Percentiles rank a stretch among this genome's conserved stretches.
phyloP scores from a whole-genome alignment of 1,140 invertebrate species.

The Diprion similis region DNA sequence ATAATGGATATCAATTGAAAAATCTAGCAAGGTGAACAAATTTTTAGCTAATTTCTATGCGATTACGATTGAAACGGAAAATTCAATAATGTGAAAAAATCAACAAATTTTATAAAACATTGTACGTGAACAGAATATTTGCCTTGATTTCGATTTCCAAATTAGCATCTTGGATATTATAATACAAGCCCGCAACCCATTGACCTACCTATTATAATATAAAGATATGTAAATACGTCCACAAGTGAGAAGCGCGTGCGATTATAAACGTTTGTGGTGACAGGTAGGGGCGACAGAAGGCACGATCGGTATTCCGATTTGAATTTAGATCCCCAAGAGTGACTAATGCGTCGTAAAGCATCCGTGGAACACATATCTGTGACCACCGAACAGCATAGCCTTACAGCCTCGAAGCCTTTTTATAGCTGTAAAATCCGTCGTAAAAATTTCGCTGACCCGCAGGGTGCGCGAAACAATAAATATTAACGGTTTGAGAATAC shows the following conservation, averaged over 20 bases:
- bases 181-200: too few species aligned
- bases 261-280: background rate
- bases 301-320: conserved; percentile 1
- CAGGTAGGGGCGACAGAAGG: background rate
- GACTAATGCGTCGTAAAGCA: conserved; percentile 34
- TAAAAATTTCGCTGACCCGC: conserved; percentile 37
- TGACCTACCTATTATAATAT: too few species aligned
- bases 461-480: conserved; percentile 44
- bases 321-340: conserved; percentile 14
- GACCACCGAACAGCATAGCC: background rate
- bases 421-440: conserved; percentile 39
- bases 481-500: conserved; percentile 40
- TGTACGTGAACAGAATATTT: too few species aligned
- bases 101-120: too few species aligned
- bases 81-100: too few species aligned
- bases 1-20: too few species aligned
- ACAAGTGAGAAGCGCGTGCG: background rate
- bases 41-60: too few species aligned
- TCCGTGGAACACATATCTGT: conserved; percentile 25
- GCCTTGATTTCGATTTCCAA: too few species aligned
- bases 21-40: too few species aligned
- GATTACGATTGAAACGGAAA: too few species aligned
- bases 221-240: too few species aligned
- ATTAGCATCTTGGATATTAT: too few species aligned
- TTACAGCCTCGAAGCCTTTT: conserved; percentile 5